phyloP scores from a whole-genome alignment of 1,140 invertebrate species.

The Drosophila sturtevanti region DNA sequence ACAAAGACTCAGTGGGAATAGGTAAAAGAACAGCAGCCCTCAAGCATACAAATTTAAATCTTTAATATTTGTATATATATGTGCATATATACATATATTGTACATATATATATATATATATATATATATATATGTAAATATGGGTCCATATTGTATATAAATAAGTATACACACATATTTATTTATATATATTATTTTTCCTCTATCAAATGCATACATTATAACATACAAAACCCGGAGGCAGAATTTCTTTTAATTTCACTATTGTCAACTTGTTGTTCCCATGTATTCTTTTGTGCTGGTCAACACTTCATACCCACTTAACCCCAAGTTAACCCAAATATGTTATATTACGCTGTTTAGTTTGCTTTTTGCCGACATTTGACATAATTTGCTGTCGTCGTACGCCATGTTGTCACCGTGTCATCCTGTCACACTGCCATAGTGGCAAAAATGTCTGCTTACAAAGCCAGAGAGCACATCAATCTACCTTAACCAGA shows the following conservation, averaged over 20 bases:
- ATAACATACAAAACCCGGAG: constrained; percentile 15
- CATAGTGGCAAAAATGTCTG: constrained; percentile 1
- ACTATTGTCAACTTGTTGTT: constrained; percentile 25
- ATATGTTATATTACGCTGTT: constrained; percentile 32
- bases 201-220: constrained; percentile 5
- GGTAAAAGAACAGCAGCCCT: background rate
- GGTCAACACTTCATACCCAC: constrained; percentile 39
- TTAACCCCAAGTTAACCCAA: constrained; percentile 36
- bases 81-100: background rate
- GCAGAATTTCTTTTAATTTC: constrained; percentile 36
- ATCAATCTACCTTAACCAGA: constrained; percentile 43
- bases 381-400: constrained; percentile 42
- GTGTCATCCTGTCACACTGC: constrained; percentile 15
- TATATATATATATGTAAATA: too few relatives aligned
- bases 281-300: constrained; percentile 4
- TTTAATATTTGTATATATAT: background rate
- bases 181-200: background rate
- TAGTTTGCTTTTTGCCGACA: background rate
- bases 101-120: background rate
- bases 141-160: background rate
- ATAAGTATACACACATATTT: background rate
- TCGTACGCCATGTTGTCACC: constrained; percentile 34
- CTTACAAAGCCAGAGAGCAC: constrained; percentile 17
- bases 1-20: constrained; percentile 13
- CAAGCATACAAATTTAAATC: background rate